These are phyloP conservation scores for Bradypodion pumilum DNA, from an alignment of 2,797 vertebrate species.

Conservation along the genomic window DNA sequence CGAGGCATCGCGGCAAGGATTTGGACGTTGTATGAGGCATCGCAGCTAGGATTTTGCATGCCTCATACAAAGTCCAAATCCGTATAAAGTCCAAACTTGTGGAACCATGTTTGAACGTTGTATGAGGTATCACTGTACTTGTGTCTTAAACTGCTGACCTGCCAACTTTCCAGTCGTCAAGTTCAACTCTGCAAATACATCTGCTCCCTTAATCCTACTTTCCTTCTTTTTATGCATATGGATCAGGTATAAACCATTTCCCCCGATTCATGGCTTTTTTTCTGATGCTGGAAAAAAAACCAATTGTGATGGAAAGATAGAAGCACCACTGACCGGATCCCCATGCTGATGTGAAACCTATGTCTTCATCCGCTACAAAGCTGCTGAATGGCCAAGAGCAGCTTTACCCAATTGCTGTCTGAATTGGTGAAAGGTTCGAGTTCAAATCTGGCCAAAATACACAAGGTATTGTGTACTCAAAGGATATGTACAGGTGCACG, in stretches of 20 bases:
- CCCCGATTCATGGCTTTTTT: not conserved
- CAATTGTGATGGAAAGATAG: not conserved
- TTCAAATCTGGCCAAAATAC: not conserved
- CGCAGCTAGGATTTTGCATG: no score
- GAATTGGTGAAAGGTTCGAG: not conserved
- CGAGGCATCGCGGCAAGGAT: no score
- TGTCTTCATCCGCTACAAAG: not conserved
- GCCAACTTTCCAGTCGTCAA: no score
- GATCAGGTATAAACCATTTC: not conserved
- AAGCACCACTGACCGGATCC: not conserved
- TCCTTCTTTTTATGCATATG: constrained; percentile 1
- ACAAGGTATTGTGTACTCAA: not conserved
- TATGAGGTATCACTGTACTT: no score
- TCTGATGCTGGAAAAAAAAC: not conserved
- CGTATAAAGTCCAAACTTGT: no score
- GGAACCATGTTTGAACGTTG: no score
- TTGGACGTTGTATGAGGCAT: no score
- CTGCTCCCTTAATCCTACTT: constrained; percentile 10
- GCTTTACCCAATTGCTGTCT: not conserved
- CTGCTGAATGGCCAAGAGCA: not conserved
- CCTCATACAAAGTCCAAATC: no score
- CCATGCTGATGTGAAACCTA: not conserved
- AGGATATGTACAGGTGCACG: not conserved
- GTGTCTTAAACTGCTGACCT: no score
- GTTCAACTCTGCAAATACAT: constrained; percentile 11